Evolutionary conservation across 1,140 invertebrate genomes (phyloP).

Genomic region (Mactra quadrangularis): DNA sequence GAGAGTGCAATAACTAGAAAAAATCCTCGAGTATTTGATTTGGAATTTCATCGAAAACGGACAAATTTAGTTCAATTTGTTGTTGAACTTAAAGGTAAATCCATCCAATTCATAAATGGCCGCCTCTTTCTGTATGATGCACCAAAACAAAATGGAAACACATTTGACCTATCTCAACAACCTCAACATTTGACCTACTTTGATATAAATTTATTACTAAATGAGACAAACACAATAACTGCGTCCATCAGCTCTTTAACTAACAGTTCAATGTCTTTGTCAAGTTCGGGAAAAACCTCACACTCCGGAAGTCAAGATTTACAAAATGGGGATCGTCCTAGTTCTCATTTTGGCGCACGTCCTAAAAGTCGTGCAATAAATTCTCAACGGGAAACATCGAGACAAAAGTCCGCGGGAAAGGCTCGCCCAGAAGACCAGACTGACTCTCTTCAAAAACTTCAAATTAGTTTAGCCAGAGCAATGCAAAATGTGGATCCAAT

Average conservation of each 20-base stretch:
- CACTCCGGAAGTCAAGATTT: not conserved
- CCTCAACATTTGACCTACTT: not conserved
- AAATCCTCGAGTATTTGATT: conserved; percentile 25
- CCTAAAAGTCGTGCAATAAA: not conserved
- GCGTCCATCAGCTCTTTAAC: no score
- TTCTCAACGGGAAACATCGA: not conserved
- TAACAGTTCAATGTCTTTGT: not conserved
- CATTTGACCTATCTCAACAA: not conserved
- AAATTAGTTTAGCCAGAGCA: conserved; percentile 15
- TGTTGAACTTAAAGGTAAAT: conserved; percentile 48
- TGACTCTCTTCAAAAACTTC: conserved; percentile 13
- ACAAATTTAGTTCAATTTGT: conserved; percentile 30
- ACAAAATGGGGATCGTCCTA: not conserved
- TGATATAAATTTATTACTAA: conserved; percentile 34
- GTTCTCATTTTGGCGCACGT: not conserved
- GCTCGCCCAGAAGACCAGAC: not conserved
- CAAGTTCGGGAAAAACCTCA: not conserved
- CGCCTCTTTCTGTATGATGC: conserved; percentile 14
- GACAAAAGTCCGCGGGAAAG: no score
- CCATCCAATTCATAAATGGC: conserved; percentile 46
- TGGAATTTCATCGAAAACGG: conserved; percentile 39
- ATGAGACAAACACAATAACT: not conserved
- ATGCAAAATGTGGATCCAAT: conserved; percentile 47
- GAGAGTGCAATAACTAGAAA: conserved; percentile 27
- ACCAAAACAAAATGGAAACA: not conserved